Conservation (phyloP, 64 coral and sea anemone species). For the Trachythela sp. region DNA sequence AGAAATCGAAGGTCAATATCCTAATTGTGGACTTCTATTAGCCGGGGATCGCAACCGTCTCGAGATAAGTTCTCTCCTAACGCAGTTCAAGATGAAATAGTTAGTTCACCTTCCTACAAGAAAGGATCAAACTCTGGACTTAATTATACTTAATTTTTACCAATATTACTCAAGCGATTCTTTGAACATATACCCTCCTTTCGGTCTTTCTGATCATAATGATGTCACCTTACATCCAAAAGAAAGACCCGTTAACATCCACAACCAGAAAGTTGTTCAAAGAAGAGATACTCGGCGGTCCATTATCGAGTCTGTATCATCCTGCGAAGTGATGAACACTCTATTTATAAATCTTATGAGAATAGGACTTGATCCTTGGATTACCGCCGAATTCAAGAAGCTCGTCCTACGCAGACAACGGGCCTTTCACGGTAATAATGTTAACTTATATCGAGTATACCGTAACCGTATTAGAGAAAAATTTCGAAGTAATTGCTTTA, state of each 20-base stretch:
- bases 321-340: conserved; percentile 28
- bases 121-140: conserved; percentile 1
- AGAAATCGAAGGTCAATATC: background rate
- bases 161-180: conserved; percentile 21
- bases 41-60: background rate
- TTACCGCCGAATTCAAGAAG: no score
- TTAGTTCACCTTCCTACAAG: conserved; percentile 22
- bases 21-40: background rate
- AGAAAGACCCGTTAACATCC: background rate
- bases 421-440: conserved; percentile 8
- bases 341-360: conserved; percentile 37
- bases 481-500: no score
- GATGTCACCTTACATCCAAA: background rate
- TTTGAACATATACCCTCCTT: background rate
- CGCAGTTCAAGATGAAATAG: conserved; percentile 21
- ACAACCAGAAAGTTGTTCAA: conserved; percentile 24
- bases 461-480: no score
- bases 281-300: conserved; percentile 42
- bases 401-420: conserved; percentile 21
- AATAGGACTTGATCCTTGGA: conserved; percentile 31
- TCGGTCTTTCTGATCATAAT: conserved; percentile 18
- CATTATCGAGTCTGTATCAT: background rate
- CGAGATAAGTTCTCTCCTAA: background rate
- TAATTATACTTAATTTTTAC: background rate
- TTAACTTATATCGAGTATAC: no score